phyloP scores from a whole-genome alignment of 2,888 invertebrate genomes.

The Eupeodes luniger region DNA sequence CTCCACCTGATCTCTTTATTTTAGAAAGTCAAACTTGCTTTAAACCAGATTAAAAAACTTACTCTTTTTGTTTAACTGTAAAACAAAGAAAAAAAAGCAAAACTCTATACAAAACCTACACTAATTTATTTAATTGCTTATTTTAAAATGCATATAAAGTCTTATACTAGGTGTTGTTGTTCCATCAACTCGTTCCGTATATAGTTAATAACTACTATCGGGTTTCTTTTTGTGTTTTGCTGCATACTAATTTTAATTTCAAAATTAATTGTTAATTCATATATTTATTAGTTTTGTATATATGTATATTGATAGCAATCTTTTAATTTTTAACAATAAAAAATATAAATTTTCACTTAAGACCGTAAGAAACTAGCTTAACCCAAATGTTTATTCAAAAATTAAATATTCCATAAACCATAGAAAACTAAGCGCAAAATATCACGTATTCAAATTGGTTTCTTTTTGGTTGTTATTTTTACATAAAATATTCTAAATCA shows the following conservation, averaged over 20 bases:
- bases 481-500: slow-evolving; percentile 13
- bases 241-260: background rate
- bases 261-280: background rate
- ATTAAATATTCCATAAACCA: slow-evolving; percentile 11
- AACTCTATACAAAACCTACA: background rate
- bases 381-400: background rate
- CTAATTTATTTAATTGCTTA: background rate
- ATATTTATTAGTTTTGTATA: background rate
- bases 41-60: background rate
- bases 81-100: background rate
- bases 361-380: background rate
- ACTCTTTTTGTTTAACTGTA: background rate
- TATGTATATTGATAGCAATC: background rate
- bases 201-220: background rate
- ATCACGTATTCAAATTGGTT: background rate
- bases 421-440: background rate
- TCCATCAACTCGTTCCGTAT: background rate
- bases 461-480: background rate
- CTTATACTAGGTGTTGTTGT: background rate
- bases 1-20: background rate
- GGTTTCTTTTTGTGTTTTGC: background rate
- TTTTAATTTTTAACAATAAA: background rate
- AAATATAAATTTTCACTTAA: too few species aligned
- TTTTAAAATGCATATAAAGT: background rate
- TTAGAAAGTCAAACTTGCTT: slow-evolving; percentile 28